Base-by-base conservation (phyloP, 2,888 invertebrate species). In the Iphiclides podalirius region DNA sequence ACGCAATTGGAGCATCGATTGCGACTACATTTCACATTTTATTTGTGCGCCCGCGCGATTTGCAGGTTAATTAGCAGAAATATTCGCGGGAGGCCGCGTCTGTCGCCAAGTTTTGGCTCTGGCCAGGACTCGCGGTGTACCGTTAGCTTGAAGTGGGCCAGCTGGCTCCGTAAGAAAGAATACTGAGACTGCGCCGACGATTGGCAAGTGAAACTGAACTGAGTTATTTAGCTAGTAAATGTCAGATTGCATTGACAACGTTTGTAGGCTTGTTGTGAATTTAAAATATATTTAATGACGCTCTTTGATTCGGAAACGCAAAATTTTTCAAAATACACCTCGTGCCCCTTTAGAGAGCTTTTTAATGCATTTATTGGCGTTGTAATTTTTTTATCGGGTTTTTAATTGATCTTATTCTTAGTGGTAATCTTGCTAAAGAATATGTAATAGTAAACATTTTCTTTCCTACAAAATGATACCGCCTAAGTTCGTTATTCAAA, bases 121-220 rank as follows among this genome's bases (percentile, higher is more conserved):
- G 73, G 72, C 66, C 75, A 80, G 79, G 77, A 64, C 72, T 69
- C 61, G n/a, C 57, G 42, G 47, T 37, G 61, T 70, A 72, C 81
- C 80, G 81, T 80, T 80, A 78, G 20, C 26, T 54, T 55, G 54
- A 78, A 74, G 77, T 80, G 57, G 81, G 67, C 66, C 76, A 69
- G 57, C 50, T n/a, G 55, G 54, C 9, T 11, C 41, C 55, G 31
- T 31, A 12, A 53, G 57, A 64, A 64, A 65, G 55, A 66, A 52
- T 64, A 59, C 55, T 57, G 53, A 3, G 4, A 20, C 20, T 20
- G 20, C 60, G 60, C 58, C 61, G 57, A 54, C 42, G 56, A 23
- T 37, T 47, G 33, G 26, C 42, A 42, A 49, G 43, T 34, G 43
- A 43, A 46, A 17, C n/a, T 47, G 20, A 20, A 46, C 11, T 14